Percentiles rank a stretch among this genome's conserved stretches.
Evolutionary conservation across 2,113 vertebrate species (phyloP).

Genomic region (Eleginops maclovinus): DNA sequence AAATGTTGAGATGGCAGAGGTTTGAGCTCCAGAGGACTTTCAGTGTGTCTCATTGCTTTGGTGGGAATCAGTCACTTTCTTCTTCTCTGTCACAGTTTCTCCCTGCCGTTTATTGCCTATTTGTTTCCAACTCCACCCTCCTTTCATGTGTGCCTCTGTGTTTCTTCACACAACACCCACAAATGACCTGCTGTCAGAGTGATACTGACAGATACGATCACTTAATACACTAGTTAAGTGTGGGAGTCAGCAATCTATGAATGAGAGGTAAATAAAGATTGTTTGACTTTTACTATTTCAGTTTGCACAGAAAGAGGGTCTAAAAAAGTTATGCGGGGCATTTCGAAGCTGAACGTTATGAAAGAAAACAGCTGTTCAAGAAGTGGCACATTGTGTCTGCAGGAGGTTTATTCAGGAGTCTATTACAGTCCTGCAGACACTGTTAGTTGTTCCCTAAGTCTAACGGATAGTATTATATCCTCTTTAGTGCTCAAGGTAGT

Average conservation of each 20-base stretch:
- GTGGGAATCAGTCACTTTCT: conserved; percentile 10
- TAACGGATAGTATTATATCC: neutral
- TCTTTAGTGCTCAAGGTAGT: neutral
- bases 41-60: conserved; percentile 3
- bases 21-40: conserved; percentile 34
- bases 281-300: conserved; percentile 5
- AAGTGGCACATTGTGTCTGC: conserved; percentile 15
- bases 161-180: conserved; percentile 4
- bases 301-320: conserved; percentile 3
- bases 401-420: neutral
- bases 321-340: neutral
- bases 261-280: neutral
- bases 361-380: conserved; percentile 28
- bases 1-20: conserved; percentile 8
- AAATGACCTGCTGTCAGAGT: conserved; percentile 4
- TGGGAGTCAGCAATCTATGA: conserved; percentile 14
- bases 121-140: conserved; percentile 1
- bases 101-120: neutral
- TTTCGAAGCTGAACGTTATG: conserved; percentile 10
- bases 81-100: conserved; percentile 5
- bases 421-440: neutral
- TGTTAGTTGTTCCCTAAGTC: neutral
- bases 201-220: conserved; percentile 5
- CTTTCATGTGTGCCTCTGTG: conserved; percentile 10
- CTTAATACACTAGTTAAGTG: neutral